These are phyloP conservation scores for Corythucha ciliata DNA, from an alignment of 2,888 invertebrate species.

Conservation along the genomic window DNA sequence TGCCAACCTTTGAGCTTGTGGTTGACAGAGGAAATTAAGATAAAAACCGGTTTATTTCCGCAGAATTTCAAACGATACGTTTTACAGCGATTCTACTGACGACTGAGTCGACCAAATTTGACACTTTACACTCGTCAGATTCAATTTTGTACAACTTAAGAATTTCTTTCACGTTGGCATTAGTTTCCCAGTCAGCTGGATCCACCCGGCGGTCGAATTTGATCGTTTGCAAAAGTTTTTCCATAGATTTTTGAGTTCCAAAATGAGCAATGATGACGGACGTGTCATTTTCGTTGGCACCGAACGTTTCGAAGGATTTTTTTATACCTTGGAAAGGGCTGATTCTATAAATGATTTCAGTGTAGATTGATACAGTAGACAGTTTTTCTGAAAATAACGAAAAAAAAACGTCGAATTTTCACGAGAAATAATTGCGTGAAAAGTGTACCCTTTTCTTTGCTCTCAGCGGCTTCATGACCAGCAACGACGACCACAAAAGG, in stretches of 20 bases:
- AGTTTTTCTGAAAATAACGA: conserved; percentile 40
- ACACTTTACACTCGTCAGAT: conserved; percentile 43
- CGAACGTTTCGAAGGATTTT: conserved; percentile 56
- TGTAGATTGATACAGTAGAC: conserved; percentile 53
- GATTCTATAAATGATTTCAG: conserved; percentile 59
- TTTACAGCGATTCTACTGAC: conserved; percentile 59
- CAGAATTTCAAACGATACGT: conserved; percentile 47
- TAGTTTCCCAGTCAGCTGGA: too few relatives aligned
- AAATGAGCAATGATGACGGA: conserved; percentile 45
- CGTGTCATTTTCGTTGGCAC: conserved; percentile 46
- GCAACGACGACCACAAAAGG: conserved; percentile 55
- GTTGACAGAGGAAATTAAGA: too few relatives aligned
- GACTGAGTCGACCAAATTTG: conserved; percentile 49
- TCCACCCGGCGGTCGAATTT: too few relatives aligned
- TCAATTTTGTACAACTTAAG: conserved; percentile 52
- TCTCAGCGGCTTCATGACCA: conserved; percentile 54
- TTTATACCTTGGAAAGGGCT: conserved; percentile 60
- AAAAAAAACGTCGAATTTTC: background rate
- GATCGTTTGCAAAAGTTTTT: conserved; percentile 1
- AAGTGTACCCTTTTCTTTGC: conserved; percentile 45
- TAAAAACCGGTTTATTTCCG: too few relatives aligned
- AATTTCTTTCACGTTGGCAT: conserved; percentile 15
- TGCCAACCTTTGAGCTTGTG: too few relatives aligned
- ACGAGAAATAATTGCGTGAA: conserved; percentile 45
- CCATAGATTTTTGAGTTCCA: conserved; percentile 33